These are phyloP conservation scores for Tenthredo livida DNA, from an alignment of 2,888 invertebrate genomes.

Conservation along the genomic window DNA sequence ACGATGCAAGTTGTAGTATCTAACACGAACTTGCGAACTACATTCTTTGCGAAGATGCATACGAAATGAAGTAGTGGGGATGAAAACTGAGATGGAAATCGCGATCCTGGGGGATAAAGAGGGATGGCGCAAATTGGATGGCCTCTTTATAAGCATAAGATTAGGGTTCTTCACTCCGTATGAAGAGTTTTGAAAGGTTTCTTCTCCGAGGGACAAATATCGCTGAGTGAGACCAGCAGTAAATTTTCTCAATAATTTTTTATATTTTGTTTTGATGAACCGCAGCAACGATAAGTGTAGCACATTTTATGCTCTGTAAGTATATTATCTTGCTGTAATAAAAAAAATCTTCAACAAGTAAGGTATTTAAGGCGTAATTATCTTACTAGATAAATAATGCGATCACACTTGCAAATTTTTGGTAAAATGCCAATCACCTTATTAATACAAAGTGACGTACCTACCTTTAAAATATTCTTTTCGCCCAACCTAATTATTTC, in stretches of 20 bases:
- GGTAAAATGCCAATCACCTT: background rate
- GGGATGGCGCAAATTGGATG: conserved; percentile 41
- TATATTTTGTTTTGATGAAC: background rate
- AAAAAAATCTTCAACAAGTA: background rate
- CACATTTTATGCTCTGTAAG: background rate
- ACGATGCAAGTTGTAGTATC: conserved; percentile 17
- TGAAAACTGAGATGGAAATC: conserved; percentile 38
- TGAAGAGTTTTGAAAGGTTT: conserved; percentile 24
- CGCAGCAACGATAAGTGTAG: too few species aligned
- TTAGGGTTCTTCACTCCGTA: conserved; percentile 6
- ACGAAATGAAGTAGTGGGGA: conserved; percentile 32
- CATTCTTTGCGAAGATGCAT: conserved; percentile 40
- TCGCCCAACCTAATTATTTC: background rate
- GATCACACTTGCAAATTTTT: background rate
- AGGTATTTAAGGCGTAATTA: background rate
- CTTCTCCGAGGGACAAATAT: background rate
- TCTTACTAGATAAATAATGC: background rate
- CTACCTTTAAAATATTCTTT: background rate
- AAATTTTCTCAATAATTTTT: background rate
- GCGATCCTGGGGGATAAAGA: conserved; percentile 8
- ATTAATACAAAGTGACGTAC: background rate
- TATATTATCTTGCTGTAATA: background rate
- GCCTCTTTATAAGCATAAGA: conserved; percentile 35
- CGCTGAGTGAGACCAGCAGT: background rate
- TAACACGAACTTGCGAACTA: background rate